A percentile compares a stretch with the other conserved stretches of the same genome.
phyloP scores from a whole-genome alignment of 2,113 vertebrate species.

The Scophthalmus maximus region DNA sequence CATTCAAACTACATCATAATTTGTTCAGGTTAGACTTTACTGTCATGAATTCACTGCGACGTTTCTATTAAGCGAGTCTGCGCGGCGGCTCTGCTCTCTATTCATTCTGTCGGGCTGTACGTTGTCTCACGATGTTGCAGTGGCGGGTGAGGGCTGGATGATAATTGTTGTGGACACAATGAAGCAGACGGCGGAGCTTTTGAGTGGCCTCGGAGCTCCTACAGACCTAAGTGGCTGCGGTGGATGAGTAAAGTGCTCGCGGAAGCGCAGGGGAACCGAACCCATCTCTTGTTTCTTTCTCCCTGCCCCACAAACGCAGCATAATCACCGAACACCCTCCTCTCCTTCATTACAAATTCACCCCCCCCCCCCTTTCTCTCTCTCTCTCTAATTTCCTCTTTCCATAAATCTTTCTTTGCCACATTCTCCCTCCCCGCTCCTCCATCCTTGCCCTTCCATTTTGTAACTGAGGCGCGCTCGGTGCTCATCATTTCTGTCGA shows the following conservation, averaged over 20 bases:
- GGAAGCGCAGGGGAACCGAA: slow-evolving; percentile 54
- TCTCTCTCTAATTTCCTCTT: slow-evolving; percentile 50
- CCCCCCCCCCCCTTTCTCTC: neutral
- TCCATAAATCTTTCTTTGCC: slow-evolving; percentile 61
- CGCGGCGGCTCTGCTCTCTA: neutral
- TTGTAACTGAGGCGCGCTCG: slow-evolving; percentile 43
- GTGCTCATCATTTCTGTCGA: slow-evolving; percentile 63
- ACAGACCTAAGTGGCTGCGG: slow-evolving; percentile 68
- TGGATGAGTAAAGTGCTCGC: slow-evolving; percentile 72
- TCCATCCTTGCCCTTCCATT: slow-evolving; percentile 42
- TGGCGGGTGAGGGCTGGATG: slow-evolving; percentile 29
- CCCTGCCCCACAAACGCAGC: slow-evolving; percentile 17
- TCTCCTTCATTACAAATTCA: slow-evolving; percentile 54
- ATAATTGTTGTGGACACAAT: slow-evolving; percentile 67
- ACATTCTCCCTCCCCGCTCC: neutral
- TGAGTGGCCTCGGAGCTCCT: slow-evolving; percentile 36
- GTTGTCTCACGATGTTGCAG: slow-evolving; percentile 19
- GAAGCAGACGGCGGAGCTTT: slow-evolving; percentile 42
- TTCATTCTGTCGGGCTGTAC: slow-evolving; percentile 2
- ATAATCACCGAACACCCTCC: slow-evolving; percentile 25
- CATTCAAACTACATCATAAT: too few species aligned
- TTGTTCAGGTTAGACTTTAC: too few species aligned
- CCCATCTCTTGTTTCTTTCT: slow-evolving; percentile 57
- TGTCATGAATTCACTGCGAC: neutral
- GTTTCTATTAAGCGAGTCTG: too few species aligned